Conservation (phyloP, 2,797 vertebrate genomes). For the Lates japonicus region DNA sequence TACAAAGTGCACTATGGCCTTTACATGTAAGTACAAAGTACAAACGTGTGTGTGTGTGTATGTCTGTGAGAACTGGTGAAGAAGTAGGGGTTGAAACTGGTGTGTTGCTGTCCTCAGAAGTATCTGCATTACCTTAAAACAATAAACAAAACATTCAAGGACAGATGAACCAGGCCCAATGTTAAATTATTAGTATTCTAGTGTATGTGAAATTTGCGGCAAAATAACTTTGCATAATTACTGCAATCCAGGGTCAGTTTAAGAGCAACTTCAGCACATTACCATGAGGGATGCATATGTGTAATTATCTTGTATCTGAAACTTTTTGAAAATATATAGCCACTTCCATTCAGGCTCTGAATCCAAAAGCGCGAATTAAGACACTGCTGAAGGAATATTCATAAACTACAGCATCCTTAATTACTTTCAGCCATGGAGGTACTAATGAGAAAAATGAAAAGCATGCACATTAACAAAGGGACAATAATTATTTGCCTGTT, state of each 20-base stretch:
- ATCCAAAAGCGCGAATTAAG: constrained; percentile 19
- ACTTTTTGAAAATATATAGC: background rate
- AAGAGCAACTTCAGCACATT: constrained; percentile 19
- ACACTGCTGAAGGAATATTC: constrained; percentile 15
- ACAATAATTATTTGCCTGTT: constrained; percentile 23
- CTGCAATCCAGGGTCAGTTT: constrained; percentile 20
- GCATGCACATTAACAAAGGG: constrained; percentile 7
- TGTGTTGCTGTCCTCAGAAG: background rate
- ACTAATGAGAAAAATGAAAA: constrained; percentile 52
- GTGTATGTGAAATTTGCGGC: background rate
- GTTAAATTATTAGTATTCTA: constrained; percentile 15
- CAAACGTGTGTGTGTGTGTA: background rate
- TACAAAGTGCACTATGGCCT: background rate
- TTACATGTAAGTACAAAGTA: too few species aligned
- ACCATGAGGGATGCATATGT: constrained; percentile 24
- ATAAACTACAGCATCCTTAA: constrained; percentile 36
- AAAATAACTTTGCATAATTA: constrained; percentile 34
- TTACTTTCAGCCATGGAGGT: constrained; percentile 41
- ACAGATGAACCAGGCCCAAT: background rate
- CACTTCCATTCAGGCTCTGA: background rate
- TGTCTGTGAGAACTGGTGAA: too few species aligned
- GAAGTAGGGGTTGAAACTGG: background rate
- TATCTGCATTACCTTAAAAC: background rate
- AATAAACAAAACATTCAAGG: constrained; percentile 13
- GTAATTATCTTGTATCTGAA: constrained; percentile 31